A percentile compares a stretch with the other conserved stretches of the same genome.
phyloP scores from a whole-genome alignment of 1,140 invertebrate species.

The Drosophila subobscura region DNA sequence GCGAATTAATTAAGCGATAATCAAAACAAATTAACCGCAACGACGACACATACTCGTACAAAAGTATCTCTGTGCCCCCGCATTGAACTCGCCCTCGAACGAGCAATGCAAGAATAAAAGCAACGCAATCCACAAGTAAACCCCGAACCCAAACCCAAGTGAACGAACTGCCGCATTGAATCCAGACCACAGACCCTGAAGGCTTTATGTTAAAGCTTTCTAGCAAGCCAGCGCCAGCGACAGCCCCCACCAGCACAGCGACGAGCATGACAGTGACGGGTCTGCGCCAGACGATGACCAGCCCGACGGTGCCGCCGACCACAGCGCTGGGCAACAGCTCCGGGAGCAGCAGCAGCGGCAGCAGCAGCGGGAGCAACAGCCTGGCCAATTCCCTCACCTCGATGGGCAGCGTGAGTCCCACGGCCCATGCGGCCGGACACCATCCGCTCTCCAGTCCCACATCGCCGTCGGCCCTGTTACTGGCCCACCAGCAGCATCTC shows the following conservation, averaged over 20 bases:
- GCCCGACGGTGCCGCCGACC: constrained; percentile 83
- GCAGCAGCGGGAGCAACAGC: constrained; percentile 45
- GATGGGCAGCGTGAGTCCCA: constrained; percentile 36
- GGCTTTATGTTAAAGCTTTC: constrained; percentile 78
- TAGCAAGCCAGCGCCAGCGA: constrained; percentile 39
- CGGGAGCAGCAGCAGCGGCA: constrained; percentile 53
- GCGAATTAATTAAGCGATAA: constrained; percentile 80
- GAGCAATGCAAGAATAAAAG: constrained; percentile 51
- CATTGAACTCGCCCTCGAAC: not conserved
- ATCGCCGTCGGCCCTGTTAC: constrained; percentile 84
- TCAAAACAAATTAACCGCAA: constrained; percentile 72
- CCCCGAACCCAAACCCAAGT: not conserved
- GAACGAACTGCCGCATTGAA: constrained; percentile 10
- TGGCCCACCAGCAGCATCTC: constrained; percentile 85
- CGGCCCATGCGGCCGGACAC: constrained; percentile 31
- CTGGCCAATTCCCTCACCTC: constrained; percentile 34
- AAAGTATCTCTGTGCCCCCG: not conserved
- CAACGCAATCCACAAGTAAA: constrained; percentile 18
- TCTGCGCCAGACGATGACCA: constrained; percentile 83
- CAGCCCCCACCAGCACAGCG: constrained; percentile 17
- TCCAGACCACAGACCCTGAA: constrained; percentile 11
- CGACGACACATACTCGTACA: constrained; percentile 26
- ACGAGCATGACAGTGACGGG: constrained; percentile 83
- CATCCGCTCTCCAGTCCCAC: constrained; percentile 70
- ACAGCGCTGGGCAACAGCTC: constrained; percentile 52